These are phyloP conservation scores for Leptoclinus maculatus DNA, from an alignment of 2,797 vertebrate genomes.

Conservation along the genomic window DNA sequence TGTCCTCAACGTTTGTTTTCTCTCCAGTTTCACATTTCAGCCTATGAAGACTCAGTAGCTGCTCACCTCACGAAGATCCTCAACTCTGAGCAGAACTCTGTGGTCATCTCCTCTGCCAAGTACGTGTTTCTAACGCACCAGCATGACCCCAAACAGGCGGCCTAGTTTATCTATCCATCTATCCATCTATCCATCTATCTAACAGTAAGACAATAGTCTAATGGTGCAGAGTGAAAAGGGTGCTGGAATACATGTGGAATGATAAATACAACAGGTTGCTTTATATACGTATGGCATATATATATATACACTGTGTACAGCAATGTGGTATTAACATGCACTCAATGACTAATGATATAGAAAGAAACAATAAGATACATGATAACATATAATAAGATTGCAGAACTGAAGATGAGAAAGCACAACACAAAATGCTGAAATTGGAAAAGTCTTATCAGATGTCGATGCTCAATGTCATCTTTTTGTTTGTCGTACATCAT, in stretches of 20 bases:
- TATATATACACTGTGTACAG: neutral
- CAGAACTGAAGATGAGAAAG: neutral
- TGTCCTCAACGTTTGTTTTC: neutral
- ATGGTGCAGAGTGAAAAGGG: neutral
- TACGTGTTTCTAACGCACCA: slow-evolving; percentile 77
- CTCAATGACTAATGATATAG: neutral
- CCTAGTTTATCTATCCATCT: neutral
- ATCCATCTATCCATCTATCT: neutral
- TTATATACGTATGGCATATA: neutral
- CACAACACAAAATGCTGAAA: neutral
- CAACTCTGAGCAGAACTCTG: slow-evolving; percentile 95
- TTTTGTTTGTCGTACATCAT: neutral
- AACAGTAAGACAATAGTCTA: neutral
- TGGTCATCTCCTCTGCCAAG: slow-evolving; percentile 97
- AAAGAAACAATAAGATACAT: neutral
- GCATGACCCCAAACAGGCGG: too few species aligned
- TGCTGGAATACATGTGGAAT: neutral
- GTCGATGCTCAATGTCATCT: neutral
- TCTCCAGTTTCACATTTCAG: slow-evolving; percentile 90
- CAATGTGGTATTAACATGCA: neutral
- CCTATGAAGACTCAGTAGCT: slow-evolving; percentile 96
- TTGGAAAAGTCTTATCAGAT: neutral
- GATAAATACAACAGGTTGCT: neutral
- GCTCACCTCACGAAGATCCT: slow-evolving; percentile 97
- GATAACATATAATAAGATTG: neutral